phyloP scores from a whole-genome alignment of 2,113 vertebrate species.

The Choloepus hoffmanni region DNA sequence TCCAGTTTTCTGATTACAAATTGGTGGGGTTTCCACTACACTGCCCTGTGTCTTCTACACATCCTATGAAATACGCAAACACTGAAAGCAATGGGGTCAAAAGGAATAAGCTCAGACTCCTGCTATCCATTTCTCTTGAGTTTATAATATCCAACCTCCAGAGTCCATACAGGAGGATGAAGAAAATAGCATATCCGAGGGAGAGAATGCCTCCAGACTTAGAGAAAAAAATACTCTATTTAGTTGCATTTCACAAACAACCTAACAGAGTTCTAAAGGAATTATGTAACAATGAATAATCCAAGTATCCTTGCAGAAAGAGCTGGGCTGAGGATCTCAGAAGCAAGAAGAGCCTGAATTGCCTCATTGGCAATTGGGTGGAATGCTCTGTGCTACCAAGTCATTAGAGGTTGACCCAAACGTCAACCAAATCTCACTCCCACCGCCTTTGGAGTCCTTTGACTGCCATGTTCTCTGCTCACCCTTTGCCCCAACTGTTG shows the following conservation, averaged over 20 bases:
- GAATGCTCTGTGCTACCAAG: background rate
- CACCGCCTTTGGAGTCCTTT: background rate
- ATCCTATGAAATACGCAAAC: fast-evolving
- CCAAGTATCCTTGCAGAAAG: background rate
- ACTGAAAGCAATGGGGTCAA: background rate
- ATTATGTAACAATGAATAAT: background rate
- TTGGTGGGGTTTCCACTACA: background rate
- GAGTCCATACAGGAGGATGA: background rate
- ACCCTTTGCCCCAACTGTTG: background rate
- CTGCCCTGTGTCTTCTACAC: background rate
- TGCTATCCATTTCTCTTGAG: background rate
- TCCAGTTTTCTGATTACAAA: background rate
- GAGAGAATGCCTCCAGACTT: background rate
- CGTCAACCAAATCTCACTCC: background rate
- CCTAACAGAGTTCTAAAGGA: background rate
- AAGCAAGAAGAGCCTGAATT: background rate
- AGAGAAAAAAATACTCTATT: background rate
- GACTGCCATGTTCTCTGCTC: background rate
- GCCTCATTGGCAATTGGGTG: background rate
- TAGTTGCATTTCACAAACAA: background rate
- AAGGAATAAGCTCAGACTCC: background rate
- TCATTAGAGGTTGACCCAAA: background rate
- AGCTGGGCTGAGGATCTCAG: background rate
- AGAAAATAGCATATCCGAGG: background rate
- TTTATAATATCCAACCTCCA: background rate